phyloP scores from a whole-genome alignment of 1,140 invertebrate genomes.

The Heliconius melpomene region DNA sequence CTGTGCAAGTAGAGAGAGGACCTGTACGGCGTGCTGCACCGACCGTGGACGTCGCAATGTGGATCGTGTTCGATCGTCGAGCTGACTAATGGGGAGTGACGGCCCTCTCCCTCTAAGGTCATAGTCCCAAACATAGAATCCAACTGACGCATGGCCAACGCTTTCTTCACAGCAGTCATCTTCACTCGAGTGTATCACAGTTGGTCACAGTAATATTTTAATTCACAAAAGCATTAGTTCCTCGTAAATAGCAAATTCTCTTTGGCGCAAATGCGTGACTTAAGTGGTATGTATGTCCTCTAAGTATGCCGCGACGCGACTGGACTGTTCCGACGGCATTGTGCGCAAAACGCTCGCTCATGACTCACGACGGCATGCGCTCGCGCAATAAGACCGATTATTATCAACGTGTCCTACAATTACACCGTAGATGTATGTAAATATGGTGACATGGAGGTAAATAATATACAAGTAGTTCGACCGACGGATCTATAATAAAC shows the following conservation, averaged over 20 bases:
- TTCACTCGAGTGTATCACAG: conserved; percentile 46
- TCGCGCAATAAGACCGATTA: conserved; percentile 70
- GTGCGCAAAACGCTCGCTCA: conserved; percentile 67
- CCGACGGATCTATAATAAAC: conserved; percentile 63
- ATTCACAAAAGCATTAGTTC: conserved; percentile 49
- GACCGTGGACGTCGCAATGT: conserved; percentile 86
- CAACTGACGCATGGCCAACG: conserved; percentile 85
- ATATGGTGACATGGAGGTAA: conserved; percentile 71
- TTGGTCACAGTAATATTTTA: conserved; percentile 42
- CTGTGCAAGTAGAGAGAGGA: conserved; percentile 73
- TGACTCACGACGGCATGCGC: conserved; percentile 72
- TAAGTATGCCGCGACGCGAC: conserved; percentile 75
- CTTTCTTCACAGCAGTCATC: conserved; percentile 82
- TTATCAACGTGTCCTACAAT: conserved; percentile 70
- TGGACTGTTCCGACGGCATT: conserved; percentile 73
- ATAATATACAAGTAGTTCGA: conserved; percentile 60
- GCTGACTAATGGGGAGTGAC: conserved; percentile 73
- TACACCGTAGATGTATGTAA: conserved; percentile 67
- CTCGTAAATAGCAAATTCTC: conserved; percentile 39
- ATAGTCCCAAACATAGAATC: conserved; percentile 87
- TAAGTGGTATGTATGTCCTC: conserved; percentile 72
- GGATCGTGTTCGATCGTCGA: conserved; percentile 82
- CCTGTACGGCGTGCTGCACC: conserved; percentile 79
- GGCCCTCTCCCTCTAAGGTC: conserved; percentile 81
- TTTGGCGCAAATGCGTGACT: conserved; percentile 47